Evolutionary conservation across 2,888 invertebrate species (phyloP), one percentile per base, ranked within the genome.

Genomic region (Aphidoletes aphidimyza): DNA sequence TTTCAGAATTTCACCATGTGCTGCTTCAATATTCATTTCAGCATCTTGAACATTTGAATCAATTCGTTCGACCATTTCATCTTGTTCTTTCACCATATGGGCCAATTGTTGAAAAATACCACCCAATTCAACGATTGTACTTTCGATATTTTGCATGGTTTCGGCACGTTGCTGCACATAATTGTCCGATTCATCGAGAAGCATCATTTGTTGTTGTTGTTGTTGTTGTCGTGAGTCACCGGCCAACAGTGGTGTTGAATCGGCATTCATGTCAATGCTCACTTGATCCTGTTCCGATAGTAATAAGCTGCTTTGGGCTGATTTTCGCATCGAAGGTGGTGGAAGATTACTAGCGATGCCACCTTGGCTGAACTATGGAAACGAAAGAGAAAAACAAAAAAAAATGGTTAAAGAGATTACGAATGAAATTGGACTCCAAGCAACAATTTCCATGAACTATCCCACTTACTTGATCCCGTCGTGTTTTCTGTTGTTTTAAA

Each of bases 71-170:
- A 98, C 97, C 91, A 98, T 96, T 92, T 99, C 99, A 89, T 99
- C 99, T 90, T 90, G 90, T 85, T 90, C 90, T 69, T 90, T 90
- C 22, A 99, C 98, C 97, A 99, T 98, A 88, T 95, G 95, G 5
- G 97, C 97, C 86, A 97, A 89, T 90, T 98, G 98, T 88, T 97
- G 96, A 90, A 99, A 99, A 88, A 99, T 99, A 17, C 97, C 97
- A n/a, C 99, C 99, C 83, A 99, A 91, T 90, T 99, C 99, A 19
- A 99, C 98, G 88, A 99, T 99, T 26, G 99, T 99, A 84, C 97
- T 96, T 91, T 99, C 99, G 88, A 99, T 99, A 89, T 96, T 98
- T 90, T 99, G 98, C 98, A 99, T 99, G 0, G 99, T 98, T 89
- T 98, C 98, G 54, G 98, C 98, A 87, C 99, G 93, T 88, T 95